Conservation (phyloP, 2,888 invertebrate genomes). For the Oscheius myriophilus region DNA sequence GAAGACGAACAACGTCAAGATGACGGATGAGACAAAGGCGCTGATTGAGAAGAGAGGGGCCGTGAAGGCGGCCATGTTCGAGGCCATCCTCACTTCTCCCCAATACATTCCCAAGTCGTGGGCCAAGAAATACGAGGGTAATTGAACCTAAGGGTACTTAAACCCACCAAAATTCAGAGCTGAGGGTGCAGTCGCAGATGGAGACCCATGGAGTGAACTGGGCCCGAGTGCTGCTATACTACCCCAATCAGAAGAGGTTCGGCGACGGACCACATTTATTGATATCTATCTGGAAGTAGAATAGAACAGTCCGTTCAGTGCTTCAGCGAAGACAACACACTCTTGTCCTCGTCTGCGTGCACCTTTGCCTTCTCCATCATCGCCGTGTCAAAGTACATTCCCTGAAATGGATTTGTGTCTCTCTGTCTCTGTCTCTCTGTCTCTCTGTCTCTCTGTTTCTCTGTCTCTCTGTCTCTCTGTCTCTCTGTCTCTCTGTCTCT, state of each 20-base stretch:
- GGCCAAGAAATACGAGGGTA: constrained; percentile 36
- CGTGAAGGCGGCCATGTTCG: constrained; percentile 49
- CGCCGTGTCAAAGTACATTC: constrained; percentile 45
- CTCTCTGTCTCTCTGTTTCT: no score
- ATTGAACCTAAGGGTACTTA: neutral
- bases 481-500: no score
- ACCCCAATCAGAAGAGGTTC: constrained; percentile 48
- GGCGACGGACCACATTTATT: constrained; percentile 39
- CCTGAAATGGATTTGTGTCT: no score
- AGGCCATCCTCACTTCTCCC: constrained; percentile 44
- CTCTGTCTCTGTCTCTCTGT: no score
- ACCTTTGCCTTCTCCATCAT: constrained; percentile 38
- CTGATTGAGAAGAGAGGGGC: constrained; percentile 39
- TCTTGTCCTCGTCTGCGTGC: neutral
- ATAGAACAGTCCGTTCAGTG: no score
- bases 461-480: no score
- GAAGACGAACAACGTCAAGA: constrained; percentile 38
- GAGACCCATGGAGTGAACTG: constrained; percentile 49
- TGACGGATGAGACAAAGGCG: constrained; percentile 42
- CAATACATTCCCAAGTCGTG: constrained; percentile 49
- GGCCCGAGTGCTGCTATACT: constrained; percentile 40
- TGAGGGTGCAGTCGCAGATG: constrained; percentile 40
- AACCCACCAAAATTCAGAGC: constrained; percentile 22
- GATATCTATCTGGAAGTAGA: neutral
- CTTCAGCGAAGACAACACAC: neutral